phyloP scores from a whole-genome alignment of 2,888 invertebrate species.

The Mesorhabditis spiculigera region DNA sequence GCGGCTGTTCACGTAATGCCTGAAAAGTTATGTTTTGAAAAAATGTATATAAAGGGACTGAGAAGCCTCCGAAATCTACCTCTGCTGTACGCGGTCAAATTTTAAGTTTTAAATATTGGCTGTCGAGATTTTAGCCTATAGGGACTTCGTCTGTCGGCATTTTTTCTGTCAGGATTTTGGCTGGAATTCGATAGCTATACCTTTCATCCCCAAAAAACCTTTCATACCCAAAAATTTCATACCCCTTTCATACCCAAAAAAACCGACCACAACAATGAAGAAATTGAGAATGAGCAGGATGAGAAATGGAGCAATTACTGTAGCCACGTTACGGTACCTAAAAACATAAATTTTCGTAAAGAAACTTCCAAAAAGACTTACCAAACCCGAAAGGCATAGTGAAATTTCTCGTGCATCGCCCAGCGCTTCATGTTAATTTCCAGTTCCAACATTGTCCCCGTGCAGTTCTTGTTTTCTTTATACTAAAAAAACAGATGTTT shows the following conservation, averaged over 20 bases:
- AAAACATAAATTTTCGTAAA: constrained; percentile 16
- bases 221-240: too few relatives aligned
- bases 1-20: background rate
- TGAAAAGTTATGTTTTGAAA: background rate
- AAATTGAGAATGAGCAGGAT: constrained; percentile 48
- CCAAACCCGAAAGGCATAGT: background rate
- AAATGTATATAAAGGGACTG: too few relatives aligned
- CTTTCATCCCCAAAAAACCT: too few relatives aligned
- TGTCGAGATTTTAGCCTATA: too few relatives aligned
- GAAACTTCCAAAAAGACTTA: constrained; percentile 9
- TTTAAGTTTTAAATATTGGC: too few relatives aligned
- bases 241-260: background rate
- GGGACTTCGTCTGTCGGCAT: too few relatives aligned
- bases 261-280: constrained; percentile 33
- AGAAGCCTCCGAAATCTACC: too few relatives aligned
- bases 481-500: background rate
- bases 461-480: background rate
- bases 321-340: constrained; percentile 54
- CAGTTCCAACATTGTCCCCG: background rate
- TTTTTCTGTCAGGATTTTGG: too few relatives aligned
- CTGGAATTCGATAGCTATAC: too few relatives aligned
- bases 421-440: background rate
- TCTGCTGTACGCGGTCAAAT: too few relatives aligned
- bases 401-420: background rate
- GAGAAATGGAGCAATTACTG: constrained; percentile 54